These are phyloP conservation scores for Melanotus villosus DNA, from an alignment of 2,888 invertebrate genomes.

Conservation along the genomic window DNA sequence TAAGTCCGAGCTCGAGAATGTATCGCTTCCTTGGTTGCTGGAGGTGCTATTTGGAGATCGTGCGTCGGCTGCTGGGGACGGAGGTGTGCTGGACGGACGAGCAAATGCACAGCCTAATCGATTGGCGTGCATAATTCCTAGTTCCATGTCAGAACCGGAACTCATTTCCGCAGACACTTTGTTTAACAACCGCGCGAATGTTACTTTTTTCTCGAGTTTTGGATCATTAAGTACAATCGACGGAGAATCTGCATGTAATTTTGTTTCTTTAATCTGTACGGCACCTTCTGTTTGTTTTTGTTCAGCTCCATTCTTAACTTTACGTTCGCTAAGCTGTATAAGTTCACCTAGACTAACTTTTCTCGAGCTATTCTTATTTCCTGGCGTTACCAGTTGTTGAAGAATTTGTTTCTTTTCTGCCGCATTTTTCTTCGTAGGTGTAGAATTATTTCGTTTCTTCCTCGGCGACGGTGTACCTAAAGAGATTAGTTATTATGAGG, in stretches of 20 bases:
- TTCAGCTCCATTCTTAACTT: slow-evolving; percentile 54
- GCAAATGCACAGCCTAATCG: slow-evolving; percentile 66
- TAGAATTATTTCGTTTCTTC: slow-evolving; percentile 85
- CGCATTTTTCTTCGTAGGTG: slow-evolving; percentile 80
- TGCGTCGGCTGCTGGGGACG: slow-evolving; percentile 77
- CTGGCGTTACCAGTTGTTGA: slow-evolving; percentile 82
- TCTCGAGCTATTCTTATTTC: slow-evolving; percentile 74
- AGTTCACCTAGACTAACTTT: slow-evolving; percentile 81
- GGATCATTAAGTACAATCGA: slow-evolving; percentile 76
- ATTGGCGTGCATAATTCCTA: slow-evolving; percentile 66
- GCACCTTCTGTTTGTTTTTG: slow-evolving; percentile 56
- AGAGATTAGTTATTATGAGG: slow-evolving; percentile 38
- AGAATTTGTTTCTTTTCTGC: slow-evolving; percentile 86
- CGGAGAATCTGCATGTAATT: slow-evolving; percentile 70
- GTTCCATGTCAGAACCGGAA: slow-evolving; percentile 80
- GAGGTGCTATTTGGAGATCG: slow-evolving; percentile 79
- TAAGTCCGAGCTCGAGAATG: slow-evolving; percentile 81
- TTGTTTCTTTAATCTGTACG: slow-evolving; percentile 74
- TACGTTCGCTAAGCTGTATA: slow-evolving; percentile 80
- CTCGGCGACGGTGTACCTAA: slow-evolving; percentile 84
- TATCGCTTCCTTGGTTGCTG: slow-evolving; percentile 84
- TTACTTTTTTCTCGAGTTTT: slow-evolving; percentile 84
- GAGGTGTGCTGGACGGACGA: slow-evolving; percentile 72
- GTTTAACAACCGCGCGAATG: slow-evolving; percentile 81
- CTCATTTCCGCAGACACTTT: slow-evolving; percentile 86